A percentile compares a stretch with the other conserved stretches of the same genome.
phyloP scores from a whole-genome alignment of 2,113 vertebrate genomes.

The Rostratula benghalensis region DNA sequence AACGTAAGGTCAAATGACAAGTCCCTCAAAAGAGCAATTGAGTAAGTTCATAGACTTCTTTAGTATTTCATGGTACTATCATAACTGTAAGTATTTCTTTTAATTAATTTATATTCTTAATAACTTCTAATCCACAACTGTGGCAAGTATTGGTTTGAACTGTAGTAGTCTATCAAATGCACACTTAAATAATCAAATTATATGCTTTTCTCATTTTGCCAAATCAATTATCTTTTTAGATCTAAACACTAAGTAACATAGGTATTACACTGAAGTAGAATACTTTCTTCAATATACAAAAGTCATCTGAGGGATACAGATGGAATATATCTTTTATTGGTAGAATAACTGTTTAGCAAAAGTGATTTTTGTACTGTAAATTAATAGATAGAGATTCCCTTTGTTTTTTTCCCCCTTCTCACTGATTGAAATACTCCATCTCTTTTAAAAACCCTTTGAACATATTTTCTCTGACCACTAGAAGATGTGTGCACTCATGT shows the following conservation, averaged over 20 bases:
- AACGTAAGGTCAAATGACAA: background rate
- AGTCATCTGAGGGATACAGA: background rate
- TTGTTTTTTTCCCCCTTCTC: background rate
- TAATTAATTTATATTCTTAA: background rate
- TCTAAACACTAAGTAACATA: background rate
- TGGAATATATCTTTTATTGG: background rate
- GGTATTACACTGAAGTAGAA: background rate
- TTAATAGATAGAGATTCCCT: background rate
- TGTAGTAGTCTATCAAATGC: background rate
- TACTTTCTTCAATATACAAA: background rate
- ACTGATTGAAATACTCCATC: conserved; percentile 62
- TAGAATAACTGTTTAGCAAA: background rate
- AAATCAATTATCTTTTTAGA: background rate
- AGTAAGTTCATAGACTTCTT: background rate
- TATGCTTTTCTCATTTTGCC: background rate
- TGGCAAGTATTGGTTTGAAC: background rate
- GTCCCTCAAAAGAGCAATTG: background rate
- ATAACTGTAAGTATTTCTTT: background rate
- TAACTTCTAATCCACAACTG: background rate
- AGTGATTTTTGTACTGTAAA: background rate
- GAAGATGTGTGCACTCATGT: background rate
- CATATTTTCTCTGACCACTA: background rate
- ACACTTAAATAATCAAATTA: background rate
- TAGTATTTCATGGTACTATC: background rate
- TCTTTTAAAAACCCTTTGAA: too few species aligned